Conservation (phyloP, 2,888 invertebrate genomes). For the Rhingia rostrata region DNA sequence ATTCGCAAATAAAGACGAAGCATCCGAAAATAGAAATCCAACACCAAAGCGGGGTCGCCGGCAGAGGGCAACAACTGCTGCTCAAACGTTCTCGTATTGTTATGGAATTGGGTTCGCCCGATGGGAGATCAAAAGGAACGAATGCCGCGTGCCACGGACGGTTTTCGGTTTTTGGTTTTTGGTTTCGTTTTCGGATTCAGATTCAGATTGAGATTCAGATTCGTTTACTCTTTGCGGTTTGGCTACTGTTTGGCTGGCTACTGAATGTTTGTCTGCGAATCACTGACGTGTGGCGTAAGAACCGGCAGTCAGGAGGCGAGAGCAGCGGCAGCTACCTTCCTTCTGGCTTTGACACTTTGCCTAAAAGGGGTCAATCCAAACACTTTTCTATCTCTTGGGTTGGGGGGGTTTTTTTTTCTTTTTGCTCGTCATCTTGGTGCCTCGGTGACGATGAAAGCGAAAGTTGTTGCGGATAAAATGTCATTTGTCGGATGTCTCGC, state of each 20-base stretch:
- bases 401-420: not conserved
- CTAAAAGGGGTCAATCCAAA: slow-evolving; percentile 58
- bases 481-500: slow-evolving; percentile 39
- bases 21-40: slow-evolving; percentile 53
- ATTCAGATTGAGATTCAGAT: not conserved
- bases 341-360: slow-evolving; percentile 34
- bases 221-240: slow-evolving; percentile 10
- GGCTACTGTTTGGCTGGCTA: slow-evolving; percentile 51
- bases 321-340: not conserved
- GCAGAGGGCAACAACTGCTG: not conserved
- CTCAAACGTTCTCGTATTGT: slow-evolving; percentile 36
- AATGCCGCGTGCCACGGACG: slow-evolving; percentile 53
- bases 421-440: not conserved
- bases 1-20: slow-evolving; percentile 40
- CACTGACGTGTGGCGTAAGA: slow-evolving; percentile 21
- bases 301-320: too few species aligned
- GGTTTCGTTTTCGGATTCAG: not conserved
- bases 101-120: slow-evolving; percentile 44
- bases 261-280: slow-evolving; percentile 36
- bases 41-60: slow-evolving; percentile 5
- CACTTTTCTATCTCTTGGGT: slow-evolving; percentile 1
- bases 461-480: slow-evolving; percentile 22
- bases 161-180: too few species aligned
- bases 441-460: slow-evolving; percentile 43
- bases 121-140: slow-evolving; percentile 63